phyloP scores from a whole-genome alignment of 2,113 vertebrate genomes.

The Xenopus laevis region DNA sequence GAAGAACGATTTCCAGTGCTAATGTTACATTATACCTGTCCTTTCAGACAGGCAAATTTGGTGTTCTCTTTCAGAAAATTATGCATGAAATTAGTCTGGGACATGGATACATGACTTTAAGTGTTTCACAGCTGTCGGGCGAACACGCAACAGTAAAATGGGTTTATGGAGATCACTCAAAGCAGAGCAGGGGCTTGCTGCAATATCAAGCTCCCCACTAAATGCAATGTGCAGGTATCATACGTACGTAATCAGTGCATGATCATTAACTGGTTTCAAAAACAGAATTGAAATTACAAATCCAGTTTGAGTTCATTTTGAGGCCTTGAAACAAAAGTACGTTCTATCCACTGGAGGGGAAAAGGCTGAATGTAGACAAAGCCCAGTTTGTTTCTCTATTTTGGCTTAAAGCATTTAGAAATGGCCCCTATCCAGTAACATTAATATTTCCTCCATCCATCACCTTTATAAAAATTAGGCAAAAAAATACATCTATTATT shows the following conservation, averaged over 20 bases:
- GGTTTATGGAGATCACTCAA: not conserved
- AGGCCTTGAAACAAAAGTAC: not conserved
- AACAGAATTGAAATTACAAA: not conserved
- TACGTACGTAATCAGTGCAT: too few species aligned
- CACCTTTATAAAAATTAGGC: too few species aligned
- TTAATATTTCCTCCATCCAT: not conserved
- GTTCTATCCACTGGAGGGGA: too few species aligned
- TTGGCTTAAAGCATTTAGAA: not conserved
- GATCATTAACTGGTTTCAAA: too few species aligned
- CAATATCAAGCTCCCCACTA: too few species aligned
- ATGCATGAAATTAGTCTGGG: slow-evolving; percentile 58
- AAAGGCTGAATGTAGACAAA: not conserved
- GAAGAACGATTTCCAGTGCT: slow-evolving; percentile 52
- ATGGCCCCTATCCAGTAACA: not conserved
- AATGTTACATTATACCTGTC: slow-evolving; percentile 49
- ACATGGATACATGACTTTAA: slow-evolving; percentile 61
- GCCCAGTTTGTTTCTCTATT: not conserved
- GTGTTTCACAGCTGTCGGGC: slow-evolving; percentile 51
- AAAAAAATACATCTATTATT: too few species aligned
- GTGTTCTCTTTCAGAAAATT: slow-evolving; percentile 61
- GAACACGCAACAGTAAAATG: slow-evolving; percentile 43
- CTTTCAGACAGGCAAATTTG: slow-evolving; percentile 48
- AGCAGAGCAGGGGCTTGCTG: too few species aligned
- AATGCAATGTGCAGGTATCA: too few species aligned
- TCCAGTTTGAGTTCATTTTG: too few species aligned